Conservation (phyloP, 1,140 invertebrate genomes). For the Drosophila tani region DNA sequence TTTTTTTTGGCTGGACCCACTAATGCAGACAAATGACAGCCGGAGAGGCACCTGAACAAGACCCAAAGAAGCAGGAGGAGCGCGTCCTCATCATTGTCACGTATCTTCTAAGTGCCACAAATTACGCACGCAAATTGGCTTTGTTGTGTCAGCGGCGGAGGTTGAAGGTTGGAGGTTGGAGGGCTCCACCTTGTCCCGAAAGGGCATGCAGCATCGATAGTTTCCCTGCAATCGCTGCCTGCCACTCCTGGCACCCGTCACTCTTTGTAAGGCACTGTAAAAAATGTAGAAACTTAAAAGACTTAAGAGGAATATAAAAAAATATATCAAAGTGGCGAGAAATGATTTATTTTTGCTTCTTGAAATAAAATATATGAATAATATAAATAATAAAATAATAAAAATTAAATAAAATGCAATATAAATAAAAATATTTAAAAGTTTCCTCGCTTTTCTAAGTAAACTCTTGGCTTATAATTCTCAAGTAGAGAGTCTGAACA, state of each 20-base stretch:
- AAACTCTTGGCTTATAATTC: too few species aligned
- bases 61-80: neutral
- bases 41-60: constrained; percentile 45
- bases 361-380: neutral
- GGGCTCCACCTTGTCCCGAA: neutral
- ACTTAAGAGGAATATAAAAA: too few species aligned
- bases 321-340: too few species aligned
- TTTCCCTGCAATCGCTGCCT: constrained; percentile 30
- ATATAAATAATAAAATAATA: too few species aligned
- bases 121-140: constrained; percentile 83
- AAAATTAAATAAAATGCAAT: too few species aligned
- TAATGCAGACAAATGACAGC: constrained; percentile 81
- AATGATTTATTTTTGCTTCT: too few species aligned
- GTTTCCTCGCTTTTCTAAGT: neutral
- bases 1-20: constrained; percentile 13
- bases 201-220: constrained; percentile 47
- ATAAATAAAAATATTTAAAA: neutral
- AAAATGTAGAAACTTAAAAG: neutral
- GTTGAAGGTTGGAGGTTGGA: neutral
- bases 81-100: constrained; percentile 56
- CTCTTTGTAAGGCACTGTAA: neutral
- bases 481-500: too few species aligned
- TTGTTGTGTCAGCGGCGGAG: constrained; percentile 52
- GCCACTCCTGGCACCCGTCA: constrained; percentile 11
- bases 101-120: constrained; percentile 79